Percentiles rank a stretch among this genome's conserved stretches.
These are phyloP conservation scores for Saccostrea glomerata DNA, from an alignment of 1,140 invertebrate genomes.

Conservation along the genomic window DNA sequence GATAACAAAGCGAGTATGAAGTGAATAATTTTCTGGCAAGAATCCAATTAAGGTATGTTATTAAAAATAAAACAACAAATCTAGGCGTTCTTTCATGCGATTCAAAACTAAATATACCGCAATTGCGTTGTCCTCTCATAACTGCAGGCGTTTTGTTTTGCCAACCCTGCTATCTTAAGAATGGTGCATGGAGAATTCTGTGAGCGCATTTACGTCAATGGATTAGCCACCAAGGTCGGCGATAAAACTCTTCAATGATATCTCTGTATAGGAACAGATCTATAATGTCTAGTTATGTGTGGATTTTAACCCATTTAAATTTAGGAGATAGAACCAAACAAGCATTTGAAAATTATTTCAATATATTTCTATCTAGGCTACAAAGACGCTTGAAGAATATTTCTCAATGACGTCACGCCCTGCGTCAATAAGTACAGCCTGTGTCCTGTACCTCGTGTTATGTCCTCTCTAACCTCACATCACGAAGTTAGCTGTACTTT, in stretches of 20 bases:
- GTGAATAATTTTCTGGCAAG: not conserved
- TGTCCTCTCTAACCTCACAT: not conserved
- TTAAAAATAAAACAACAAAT: constrained; percentile 25
- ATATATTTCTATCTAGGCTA: not conserved
- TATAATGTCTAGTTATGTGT: not conserved
- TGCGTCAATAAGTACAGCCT: not conserved
- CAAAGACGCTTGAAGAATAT: not conserved
- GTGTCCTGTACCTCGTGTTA: not conserved
- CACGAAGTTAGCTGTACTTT: constrained; percentile 9
- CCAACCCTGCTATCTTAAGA: constrained; percentile 13
- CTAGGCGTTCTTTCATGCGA: not conserved
- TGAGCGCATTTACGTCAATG: constrained; percentile 24
- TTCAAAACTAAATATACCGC: constrained; percentile 9
- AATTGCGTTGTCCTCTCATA: not conserved
- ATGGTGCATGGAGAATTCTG: not conserved
- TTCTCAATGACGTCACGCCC: constrained; percentile 13
- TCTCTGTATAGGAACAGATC: not conserved
- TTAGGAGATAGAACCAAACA: not conserved
- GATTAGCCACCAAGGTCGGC: constrained; percentile 2
- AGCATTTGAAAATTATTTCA: not conserved
- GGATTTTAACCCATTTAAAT: not conserved
- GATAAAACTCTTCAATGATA: constrained; percentile 19
- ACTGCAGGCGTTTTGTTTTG: constrained; percentile 19
- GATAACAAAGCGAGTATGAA: not conserved
- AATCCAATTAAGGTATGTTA: constrained; percentile 14